These are phyloP conservation scores for Rhingia campestris DNA, from an alignment of 2,888 invertebrate genomes.

Conservation along the genomic window DNA sequence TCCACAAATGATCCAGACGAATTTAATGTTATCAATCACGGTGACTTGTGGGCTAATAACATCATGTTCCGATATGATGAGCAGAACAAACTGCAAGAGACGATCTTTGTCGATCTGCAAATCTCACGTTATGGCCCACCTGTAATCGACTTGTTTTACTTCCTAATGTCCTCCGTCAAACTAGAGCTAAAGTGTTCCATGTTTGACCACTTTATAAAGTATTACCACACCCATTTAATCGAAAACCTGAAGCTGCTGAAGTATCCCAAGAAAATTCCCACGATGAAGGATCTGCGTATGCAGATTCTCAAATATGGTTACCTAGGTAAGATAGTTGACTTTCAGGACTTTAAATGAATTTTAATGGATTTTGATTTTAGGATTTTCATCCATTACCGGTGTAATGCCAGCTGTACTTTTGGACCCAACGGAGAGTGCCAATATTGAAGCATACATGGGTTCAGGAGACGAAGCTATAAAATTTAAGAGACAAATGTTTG, in stretches of 20 bases:
- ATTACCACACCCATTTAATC: slow-evolving; percentile 78
- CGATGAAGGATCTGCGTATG: slow-evolving; percentile 77
- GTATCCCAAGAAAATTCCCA: slow-evolving; percentile 78
- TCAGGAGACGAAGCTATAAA: slow-evolving; percentile 75
- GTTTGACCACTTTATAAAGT: slow-evolving; percentile 79
- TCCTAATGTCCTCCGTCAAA: slow-evolving; percentile 79
- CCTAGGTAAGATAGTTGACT: slow-evolving; percentile 76
- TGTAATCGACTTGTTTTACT: slow-evolving; percentile 78
- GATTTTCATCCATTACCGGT: slow-evolving; percentile 77
- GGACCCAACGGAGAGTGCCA: slow-evolving; percentile 77
- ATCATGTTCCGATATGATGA: slow-evolving; percentile 77
- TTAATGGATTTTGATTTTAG: slow-evolving; percentile 64
- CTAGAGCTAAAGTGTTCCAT: slow-evolving; percentile 78
- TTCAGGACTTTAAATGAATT: too few relatives aligned
- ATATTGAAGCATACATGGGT: slow-evolving; percentile 75
- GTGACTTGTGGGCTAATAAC: slow-evolving; percentile 79
- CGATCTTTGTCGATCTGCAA: slow-evolving; percentile 79
- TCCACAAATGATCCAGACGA: slow-evolving; percentile 72
- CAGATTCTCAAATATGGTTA: slow-evolving; percentile 76
- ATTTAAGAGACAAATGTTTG: slow-evolving; percentile 78
- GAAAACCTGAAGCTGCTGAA: slow-evolving; percentile 77
- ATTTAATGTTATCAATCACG: slow-evolving; percentile 79
- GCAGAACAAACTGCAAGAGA: slow-evolving; percentile 76
- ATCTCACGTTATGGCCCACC: slow-evolving; percentile 77
- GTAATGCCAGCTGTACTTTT: slow-evolving; percentile 77